phyloP scores from a whole-genome alignment of 2,797 vertebrate genomes.

The Urosaurus nigricauda region DNA sequence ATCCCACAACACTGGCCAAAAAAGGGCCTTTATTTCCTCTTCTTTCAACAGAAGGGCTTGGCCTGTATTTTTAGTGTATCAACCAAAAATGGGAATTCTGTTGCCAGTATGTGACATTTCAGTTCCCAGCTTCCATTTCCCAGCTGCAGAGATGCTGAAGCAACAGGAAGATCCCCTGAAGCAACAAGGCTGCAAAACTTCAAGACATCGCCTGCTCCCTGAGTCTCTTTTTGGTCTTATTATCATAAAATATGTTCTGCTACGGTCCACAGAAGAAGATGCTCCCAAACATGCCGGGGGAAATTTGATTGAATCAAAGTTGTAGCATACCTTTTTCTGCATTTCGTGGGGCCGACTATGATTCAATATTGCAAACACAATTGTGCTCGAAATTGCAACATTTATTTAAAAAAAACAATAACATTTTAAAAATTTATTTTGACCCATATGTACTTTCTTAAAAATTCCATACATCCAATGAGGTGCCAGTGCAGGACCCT shows the following conservation, averaged over 20 bases:
- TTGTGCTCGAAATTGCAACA: too few species aligned
- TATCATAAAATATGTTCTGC: slow-evolving; percentile 11
- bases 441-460: too few species aligned
- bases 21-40: slow-evolving; percentile 58
- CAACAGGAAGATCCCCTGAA: slow-evolving; percentile 42
- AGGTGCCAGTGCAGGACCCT: too few species aligned
- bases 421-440: too few species aligned
- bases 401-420: too few species aligned
- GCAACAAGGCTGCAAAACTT: slow-evolving; percentile 39
- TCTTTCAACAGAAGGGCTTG: slow-evolving; percentile 52
- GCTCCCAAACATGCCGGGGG: slow-evolving; percentile 58
- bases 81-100: slow-evolving; percentile 37
- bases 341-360: too few species aligned
- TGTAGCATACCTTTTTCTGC: neutral
- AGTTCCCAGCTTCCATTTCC: slow-evolving; percentile 70
- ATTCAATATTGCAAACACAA: too few species aligned
- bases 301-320: slow-evolving; percentile 44
- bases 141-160: slow-evolving; percentile 70
- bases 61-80: slow-evolving; percentile 55
- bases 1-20: slow-evolving; percentile 68
- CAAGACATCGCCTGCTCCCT: slow-evolving; percentile 68
- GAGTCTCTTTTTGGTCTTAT: slow-evolving; percentile 62
- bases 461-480: too few species aligned
- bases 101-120: slow-evolving; percentile 67
- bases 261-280: slow-evolving; percentile 56